Percentiles rank a stretch among this genome's conserved stretches.
phyloP scores from a whole-genome alignment of 2,113 vertebrate species.

The Ameiurus melas region DNA sequence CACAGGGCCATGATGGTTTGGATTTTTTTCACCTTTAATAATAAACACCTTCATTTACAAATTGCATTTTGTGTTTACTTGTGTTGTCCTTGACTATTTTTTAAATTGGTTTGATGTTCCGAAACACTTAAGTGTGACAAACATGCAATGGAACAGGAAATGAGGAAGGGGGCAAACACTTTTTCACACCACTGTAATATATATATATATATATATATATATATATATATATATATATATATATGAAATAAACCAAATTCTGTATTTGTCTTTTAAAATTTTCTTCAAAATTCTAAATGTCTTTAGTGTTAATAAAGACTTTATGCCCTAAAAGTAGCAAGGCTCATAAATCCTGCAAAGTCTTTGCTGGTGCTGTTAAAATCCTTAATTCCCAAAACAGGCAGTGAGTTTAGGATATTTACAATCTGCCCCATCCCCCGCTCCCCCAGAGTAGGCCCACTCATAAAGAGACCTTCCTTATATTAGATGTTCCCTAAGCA shows the following conservation, averaged over 20 bases:
- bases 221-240: too few species aligned
- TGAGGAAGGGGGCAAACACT: too few species aligned
- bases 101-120: too few species aligned
- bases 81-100: too few species aligned
- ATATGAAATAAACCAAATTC: background rate
- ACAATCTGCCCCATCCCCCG: conserved; percentile 2
- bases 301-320: background rate
- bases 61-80: too few species aligned
- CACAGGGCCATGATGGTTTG: too few species aligned
- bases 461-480: conserved; percentile 15
- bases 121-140: too few species aligned
- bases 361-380: conserved; percentile 27
- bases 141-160: too few species aligned
- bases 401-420: conserved; percentile 41
- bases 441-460: conserved; percentile 4
- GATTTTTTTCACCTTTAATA: too few species aligned
- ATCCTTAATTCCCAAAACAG: conserved; percentile 26
- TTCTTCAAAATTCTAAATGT: background rate
- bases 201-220: too few species aligned
- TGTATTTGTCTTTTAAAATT: background rate
- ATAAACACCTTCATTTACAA: too few species aligned
- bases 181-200: too few species aligned
- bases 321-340: background rate
- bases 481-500: conserved; percentile 36
- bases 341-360: conserved; percentile 13